Percentiles rank a stretch among this genome's conserved stretches.
Evolutionary conservation across 1,140 invertebrate genomes (phyloP).

Genomic region (Heliothis virescens): DNA sequence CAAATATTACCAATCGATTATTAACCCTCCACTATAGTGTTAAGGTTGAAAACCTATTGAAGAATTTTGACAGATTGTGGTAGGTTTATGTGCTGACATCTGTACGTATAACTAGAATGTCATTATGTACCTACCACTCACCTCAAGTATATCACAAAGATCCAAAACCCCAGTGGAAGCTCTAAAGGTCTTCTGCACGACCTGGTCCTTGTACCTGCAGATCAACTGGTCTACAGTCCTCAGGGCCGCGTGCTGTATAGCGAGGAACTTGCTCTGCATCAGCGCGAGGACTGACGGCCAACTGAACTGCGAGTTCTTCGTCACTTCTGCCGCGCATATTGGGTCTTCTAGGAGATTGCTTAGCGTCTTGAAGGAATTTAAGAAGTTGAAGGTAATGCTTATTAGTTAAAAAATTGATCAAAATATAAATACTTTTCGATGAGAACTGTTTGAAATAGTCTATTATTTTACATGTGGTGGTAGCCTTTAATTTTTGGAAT

Average conservation of each 20-base stretch:
- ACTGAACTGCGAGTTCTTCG: slow-evolving; percentile 79
- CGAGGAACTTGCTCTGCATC: slow-evolving; percentile 79
- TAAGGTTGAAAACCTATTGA: too few species aligned
- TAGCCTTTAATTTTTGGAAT: too few species aligned
- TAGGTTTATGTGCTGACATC: too few species aligned
- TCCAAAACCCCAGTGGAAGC: slow-evolving; percentile 78
- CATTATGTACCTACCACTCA: too few species aligned
- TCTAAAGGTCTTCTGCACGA: slow-evolving; percentile 76
- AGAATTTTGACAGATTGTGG: too few species aligned
- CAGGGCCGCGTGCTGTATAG: slow-evolving; percentile 76
- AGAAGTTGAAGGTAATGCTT: not conserved
- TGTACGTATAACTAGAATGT: too few species aligned
- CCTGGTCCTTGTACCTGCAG: slow-evolving; percentile 75
- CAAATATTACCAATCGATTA: too few species aligned
- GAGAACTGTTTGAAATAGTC: too few species aligned
- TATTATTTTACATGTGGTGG: too few species aligned
- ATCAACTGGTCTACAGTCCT: slow-evolving; percentile 78
- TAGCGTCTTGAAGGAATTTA: slow-evolving; percentile 62
- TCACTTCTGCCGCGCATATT: slow-evolving; percentile 79
- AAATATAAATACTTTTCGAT: too few species aligned
- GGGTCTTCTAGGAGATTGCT: slow-evolving; percentile 79
- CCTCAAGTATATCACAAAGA: slow-evolving; percentile 82
- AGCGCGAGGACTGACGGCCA: slow-evolving; percentile 75
- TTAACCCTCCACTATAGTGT: too few species aligned
- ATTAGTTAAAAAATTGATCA: too few species aligned